Conservation (phyloP, 2,888 invertebrate genomes). For the Cataglyphis altisquamis region DNA sequence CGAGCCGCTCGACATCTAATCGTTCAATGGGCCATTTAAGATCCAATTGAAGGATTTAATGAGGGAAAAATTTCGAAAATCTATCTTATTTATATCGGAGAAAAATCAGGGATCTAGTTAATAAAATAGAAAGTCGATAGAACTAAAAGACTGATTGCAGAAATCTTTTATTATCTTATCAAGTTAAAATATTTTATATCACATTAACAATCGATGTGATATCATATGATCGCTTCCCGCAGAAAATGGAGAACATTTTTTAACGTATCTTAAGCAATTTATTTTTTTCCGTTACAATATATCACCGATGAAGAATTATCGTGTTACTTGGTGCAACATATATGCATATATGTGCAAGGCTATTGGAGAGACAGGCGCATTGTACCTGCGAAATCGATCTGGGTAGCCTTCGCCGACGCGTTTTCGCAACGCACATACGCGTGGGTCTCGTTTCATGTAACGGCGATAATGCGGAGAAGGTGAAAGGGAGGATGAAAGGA, state of each 20-base stretch:
- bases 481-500: conserved; percentile 46
- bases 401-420: conserved; percentile 59
- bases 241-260: background rate
- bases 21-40: background rate
- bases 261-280: background rate
- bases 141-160: background rate
- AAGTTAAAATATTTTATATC: background rate
- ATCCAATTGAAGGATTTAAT: background rate
- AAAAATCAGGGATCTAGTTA: background rate
- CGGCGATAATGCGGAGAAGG: conserved; percentile 39
- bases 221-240: background rate
- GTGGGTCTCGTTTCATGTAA: conserved; percentile 57
- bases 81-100: background rate
- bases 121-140: background rate
- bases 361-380: conserved; percentile 49
- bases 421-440: conserved; percentile 55
- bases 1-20: conserved; percentile 21
- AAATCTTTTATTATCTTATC: background rate
- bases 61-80: background rate
- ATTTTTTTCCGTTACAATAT: conserved; percentile 16
- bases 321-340: conserved; percentile 24
- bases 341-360: conserved; percentile 28
- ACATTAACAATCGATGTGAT: background rate
- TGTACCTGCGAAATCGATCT: conserved; percentile 61
- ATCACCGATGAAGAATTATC: conserved; percentile 30